Conservation (phyloP, 2,888 invertebrate genomes). For the Noctua janthe region DNA sequence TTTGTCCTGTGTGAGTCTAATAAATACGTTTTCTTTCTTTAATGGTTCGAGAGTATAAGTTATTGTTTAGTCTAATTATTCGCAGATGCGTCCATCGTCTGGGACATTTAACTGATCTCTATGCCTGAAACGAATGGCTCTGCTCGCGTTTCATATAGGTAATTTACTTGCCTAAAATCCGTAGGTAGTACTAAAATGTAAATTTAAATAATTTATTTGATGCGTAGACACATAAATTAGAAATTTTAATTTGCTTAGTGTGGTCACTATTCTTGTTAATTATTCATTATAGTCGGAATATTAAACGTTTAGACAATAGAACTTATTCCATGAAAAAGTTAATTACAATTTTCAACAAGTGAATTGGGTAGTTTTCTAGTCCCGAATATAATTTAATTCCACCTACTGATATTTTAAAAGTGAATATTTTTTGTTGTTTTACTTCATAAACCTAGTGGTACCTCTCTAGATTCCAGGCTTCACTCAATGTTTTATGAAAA, state of each 20-base stretch:
- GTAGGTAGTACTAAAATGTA: neutral
- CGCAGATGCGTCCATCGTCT: constrained; percentile 25
- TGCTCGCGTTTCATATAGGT: neutral
- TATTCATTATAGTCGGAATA: constrained; percentile 35
- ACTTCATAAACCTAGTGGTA: neutral
- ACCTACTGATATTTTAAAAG: neutral
- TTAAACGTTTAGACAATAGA: constrained; percentile 25
- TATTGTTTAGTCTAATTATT: constrained; percentile 19
- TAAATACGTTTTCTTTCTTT: too few relatives aligned
- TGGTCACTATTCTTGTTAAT: constrained; percentile 37
- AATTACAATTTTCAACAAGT: constrained; percentile 10
- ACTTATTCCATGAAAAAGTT: constrained; percentile 7
- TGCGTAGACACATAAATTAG: constrained; percentile 12
- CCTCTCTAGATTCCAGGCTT: too few relatives aligned
- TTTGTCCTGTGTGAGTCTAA: too few relatives aligned
- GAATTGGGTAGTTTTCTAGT: neutral
- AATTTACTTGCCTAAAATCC: constrained; percentile 1
- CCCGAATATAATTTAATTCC: constrained; percentile 4
- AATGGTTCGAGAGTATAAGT: constrained; percentile 20
- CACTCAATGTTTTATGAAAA: neutral
- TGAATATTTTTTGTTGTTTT: neutral
- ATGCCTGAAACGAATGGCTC: constrained; percentile 26
- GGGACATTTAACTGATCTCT: constrained; percentile 10
- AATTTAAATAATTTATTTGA: constrained; percentile 8
- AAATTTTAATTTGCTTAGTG: constrained; percentile 28